Conservation (phyloP, 2,113 vertebrate species). For the Nerophis ophidion region DNA sequence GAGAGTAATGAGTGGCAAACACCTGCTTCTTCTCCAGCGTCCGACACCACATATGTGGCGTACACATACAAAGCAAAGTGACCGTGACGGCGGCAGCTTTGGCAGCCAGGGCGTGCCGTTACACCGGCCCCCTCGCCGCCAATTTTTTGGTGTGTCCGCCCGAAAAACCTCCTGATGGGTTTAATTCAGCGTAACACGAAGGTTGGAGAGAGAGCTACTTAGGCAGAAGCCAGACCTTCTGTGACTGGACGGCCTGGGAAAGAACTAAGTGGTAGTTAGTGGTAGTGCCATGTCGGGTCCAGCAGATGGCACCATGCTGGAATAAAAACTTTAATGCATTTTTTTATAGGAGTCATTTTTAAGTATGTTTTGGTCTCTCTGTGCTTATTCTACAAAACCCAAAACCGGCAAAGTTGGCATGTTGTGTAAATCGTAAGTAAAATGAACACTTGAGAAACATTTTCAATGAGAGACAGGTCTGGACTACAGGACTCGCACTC, state of each 20-base stretch:
- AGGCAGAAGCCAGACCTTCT: neutral
- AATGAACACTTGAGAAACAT: too few species aligned
- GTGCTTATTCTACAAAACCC: too few species aligned
- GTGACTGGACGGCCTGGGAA: conserved; percentile 3
- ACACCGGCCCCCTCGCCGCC: conserved; percentile 11
- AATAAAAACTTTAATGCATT: too few species aligned
- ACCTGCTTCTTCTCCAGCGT: conserved; percentile 59
- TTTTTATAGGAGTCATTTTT: too few species aligned
- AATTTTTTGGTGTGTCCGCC: too few species aligned
- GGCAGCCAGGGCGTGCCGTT: conserved; percentile 20
- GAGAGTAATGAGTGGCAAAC: conserved; percentile 67
- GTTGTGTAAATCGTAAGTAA: too few species aligned
- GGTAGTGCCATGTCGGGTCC: too few species aligned
- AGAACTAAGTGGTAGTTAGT: neutral
- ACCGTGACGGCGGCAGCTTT: conserved; percentile 49
- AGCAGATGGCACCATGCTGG: too few species aligned
- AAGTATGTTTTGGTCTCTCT: too few species aligned
- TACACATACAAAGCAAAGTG: conserved; percentile 53
- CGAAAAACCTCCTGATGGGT: conserved; percentile 20
- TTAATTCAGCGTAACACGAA: conserved; percentile 13
- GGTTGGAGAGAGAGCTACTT: neutral
- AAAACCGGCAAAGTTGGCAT: too few species aligned
- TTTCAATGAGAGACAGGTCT: too few species aligned
- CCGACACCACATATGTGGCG: conserved; percentile 55
- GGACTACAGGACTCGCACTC: too few species aligned